phyloP scores from a whole-genome alignment of 2,113 vertebrate genomes.

The Damaliscus lunatus region DNA sequence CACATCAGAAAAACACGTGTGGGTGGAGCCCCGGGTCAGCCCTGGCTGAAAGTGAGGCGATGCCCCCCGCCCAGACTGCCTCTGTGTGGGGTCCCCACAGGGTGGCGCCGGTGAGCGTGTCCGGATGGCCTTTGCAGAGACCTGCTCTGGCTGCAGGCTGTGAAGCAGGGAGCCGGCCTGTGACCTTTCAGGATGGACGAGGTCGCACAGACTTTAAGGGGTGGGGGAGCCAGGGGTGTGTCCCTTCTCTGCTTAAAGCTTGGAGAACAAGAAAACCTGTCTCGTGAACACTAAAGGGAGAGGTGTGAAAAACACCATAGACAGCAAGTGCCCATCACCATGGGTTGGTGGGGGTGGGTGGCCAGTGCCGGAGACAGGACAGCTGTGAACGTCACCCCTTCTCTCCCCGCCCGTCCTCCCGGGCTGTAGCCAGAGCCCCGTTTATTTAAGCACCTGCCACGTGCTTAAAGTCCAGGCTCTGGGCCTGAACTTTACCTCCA shows the following conservation, averaged over 20 bases:
- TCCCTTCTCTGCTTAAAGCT: too few relatives aligned
- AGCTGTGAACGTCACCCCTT: rapidly evolving
- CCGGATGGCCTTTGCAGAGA: not conserved
- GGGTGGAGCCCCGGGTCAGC: rapidly evolving
- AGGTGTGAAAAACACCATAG: rapidly evolving
- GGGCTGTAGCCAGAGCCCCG: rapidly evolving
- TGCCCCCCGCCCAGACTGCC: rapidly evolving
- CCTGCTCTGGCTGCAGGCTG: not conserved
- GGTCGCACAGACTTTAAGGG: not conserved
- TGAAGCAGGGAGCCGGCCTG: not conserved
- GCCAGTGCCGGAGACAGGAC: rapidly evolving
- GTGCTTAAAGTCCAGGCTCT: not conserved
- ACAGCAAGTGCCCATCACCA: rapidly evolving
- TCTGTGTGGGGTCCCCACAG: rapidly evolving
- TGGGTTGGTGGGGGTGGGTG: not conserved
- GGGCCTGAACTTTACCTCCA: not conserved
- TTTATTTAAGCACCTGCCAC: not conserved
- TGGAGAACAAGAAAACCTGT: rapidly evolving
- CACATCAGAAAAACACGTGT: rapidly evolving
- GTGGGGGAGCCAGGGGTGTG: not conserved
- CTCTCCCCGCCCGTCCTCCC: rapidly evolving
- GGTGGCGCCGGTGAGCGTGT: rapidly evolving
- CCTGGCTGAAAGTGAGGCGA: not conserved
- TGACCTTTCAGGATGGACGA: not conserved
- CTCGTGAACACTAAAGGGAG: rapidly evolving